Base-by-base conservation (phyloP, 2,113 vertebrate genomes). In the Scatophagus argus region DNA sequence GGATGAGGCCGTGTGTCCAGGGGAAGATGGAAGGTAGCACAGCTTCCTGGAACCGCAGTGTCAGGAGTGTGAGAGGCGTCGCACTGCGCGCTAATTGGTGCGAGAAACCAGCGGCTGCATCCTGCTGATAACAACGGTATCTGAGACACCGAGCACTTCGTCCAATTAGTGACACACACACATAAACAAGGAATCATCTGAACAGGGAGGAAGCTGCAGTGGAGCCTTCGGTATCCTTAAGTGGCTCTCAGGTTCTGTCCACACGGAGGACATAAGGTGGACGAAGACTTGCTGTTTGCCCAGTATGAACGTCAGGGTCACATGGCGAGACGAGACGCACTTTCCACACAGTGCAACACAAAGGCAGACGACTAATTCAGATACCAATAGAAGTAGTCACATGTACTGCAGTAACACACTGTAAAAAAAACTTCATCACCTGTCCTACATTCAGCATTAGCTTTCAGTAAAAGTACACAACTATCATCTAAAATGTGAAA, bases 81-180 rank as follows among this genome's bases (percentile, higher is more conserved):
- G 56, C 8, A 14, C 64, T 74, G 39, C 4, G 74, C 44, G 55
- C 43, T 47, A 56, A 81, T 78, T 78, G 55, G 25, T 75, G 63
- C 62, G 69, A 8, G 25, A 23, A 70, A 25, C 16, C 11, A 8
- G 39, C 2, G 31, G 1, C 72, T 74, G 82, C 60, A 34, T 83
- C 73, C 64, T 71, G 65, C 74, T 86, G 87, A 83, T 77, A 78
- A n/a, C 6, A 0, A 51, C n/a, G 62, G 36, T 41, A 21, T 61
- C 51, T 25, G 32, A 76, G 27, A 52, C 27, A 5, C 25, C 2
- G 25, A 74, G 58, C 16, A 1, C 13, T 69, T 54, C 0, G 69
- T 73, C 63, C 64, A 71, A 5, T 79, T 41, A 64, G 49, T 6
- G 12, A 61, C 74, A 32, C 56, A 38, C 2, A 59, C 32, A 31